These are phyloP conservation scores for Diachasmimorpha longicaudata DNA, from an alignment of 1,140 invertebrate genomes.

Conservation along the genomic window DNA sequence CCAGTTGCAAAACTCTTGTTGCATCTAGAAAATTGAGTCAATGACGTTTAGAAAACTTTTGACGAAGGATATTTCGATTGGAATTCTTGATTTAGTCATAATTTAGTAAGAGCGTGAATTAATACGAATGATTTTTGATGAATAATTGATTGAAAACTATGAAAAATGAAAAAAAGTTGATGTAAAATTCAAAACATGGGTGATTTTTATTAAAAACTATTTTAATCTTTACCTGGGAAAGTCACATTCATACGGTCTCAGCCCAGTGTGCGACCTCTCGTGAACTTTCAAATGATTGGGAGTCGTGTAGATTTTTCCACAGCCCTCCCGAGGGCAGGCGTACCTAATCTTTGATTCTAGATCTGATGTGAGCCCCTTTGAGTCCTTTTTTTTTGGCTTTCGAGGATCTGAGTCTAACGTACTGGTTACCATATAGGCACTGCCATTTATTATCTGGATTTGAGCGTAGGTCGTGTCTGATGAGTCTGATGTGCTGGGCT, in stretches of 20 bases:
- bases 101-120: no score
- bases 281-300: slow-evolving; percentile 69
- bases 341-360: slow-evolving; percentile 39
- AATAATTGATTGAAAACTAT: no score
- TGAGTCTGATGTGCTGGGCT: slow-evolving; percentile 30
- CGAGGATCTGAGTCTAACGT: slow-evolving; percentile 42
- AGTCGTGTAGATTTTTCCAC: slow-evolving; percentile 65
- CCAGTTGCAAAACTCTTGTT: slow-evolving; percentile 73
- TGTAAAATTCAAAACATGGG: no score
- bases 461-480: slow-evolving; percentile 39
- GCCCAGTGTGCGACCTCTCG: slow-evolving; percentile 70
- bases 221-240: slow-evolving; percentile 54
- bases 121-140: no score
- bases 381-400: slow-evolving; percentile 45
- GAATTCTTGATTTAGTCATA: no score
- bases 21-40: slow-evolving; percentile 59
- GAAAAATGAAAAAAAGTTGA: no score
- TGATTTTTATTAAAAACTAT: not conserved
- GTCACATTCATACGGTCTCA: slow-evolving; percentile 69
- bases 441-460: slow-evolving; percentile 49
- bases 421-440: slow-evolving; percentile 47
- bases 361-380: slow-evolving; percentile 41
- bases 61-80: no score
- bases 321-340: slow-evolving; percentile 63
- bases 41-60: no score